Evolutionary conservation across 2,888 invertebrate genomes (phyloP).

Genomic region (Plusia festucae): DNA sequence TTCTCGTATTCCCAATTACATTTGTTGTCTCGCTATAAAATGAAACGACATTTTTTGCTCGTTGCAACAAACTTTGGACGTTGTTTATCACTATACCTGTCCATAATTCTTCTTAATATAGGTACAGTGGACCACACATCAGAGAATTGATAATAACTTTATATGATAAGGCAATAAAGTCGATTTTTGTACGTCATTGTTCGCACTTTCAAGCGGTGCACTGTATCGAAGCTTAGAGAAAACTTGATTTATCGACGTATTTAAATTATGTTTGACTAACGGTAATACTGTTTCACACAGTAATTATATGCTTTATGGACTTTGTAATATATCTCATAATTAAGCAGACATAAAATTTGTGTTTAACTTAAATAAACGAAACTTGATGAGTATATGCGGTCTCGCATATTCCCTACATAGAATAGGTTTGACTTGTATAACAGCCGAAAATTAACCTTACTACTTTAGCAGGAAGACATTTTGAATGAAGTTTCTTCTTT

Average conservation of each 20-base stretch:
- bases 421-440: no score
- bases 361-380: conserved; percentile 19
- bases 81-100: neutral
- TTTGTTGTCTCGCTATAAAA: conserved; percentile 6
- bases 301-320: conserved; percentile 14
- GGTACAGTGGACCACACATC: neutral
- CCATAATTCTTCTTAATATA: conserved; percentile 2
- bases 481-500: neutral
- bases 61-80: neutral
- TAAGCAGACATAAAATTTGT: conserved; percentile 20
- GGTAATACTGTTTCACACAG: conserved; percentile 22
- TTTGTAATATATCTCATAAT: conserved; percentile 21
- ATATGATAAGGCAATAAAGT: neutral
- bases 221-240: conserved; percentile 16
- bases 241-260: conserved; percentile 19
- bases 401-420: neutral
- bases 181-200: neutral
- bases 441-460: neutral
- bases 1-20: conserved; percentile 29
- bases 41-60: neutral
- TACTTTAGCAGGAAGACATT: neutral
- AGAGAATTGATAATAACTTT: neutral
- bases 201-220: neutral
- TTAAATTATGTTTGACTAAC: conserved; percentile 29
- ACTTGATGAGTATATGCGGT: conserved; percentile 14